Evolutionary conservation across 2,797 vertebrate genomes (phyloP), one percentile per base, ranked within the genome.

Genomic region (Anabas testudineus): DNA sequence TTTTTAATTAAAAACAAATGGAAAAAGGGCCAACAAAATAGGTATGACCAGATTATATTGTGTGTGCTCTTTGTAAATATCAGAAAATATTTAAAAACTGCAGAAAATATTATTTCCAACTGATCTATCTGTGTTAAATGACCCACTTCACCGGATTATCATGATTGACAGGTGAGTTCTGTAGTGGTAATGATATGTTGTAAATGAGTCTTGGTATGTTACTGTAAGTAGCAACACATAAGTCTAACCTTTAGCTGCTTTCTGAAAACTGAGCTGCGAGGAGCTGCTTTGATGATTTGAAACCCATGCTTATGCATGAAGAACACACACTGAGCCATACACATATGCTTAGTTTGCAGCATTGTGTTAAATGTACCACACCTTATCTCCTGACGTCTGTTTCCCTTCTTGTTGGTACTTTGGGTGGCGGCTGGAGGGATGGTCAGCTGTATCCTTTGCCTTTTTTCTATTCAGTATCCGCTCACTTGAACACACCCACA

Each of bases 241-340:
- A 83, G 83, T 90, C 86, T 93, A 91, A 90, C 87, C 88, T 92
- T 91, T 92, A 91, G 84, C 88, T 91, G 86, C 84, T 81, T 53
- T 30, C 86, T 93, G 93, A 91, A 92, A 93, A 88, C 86, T 46
- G 89, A 93, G 89, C 85, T 74, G 74, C 74, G 66, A 28, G 73
- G 74, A 81, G 57, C 57, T 48, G 83, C 89, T 88, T 90, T 90
- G 90, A 87, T 85, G 84, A 78, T 83, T 74, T 83, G 82, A 88
- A 90, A 79, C 84, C 86, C 7, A 55, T 71, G 82, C 82, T 76
- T 71, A 71, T 63, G 65, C 71, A 80, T 75, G 65, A 26, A 48
- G 57, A 78, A 71, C 60, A 79, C 82, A 84, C 70, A 81, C 78
- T 76, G 34, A 71, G 58, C 55, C 42, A 64, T 77, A 80, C 63